phyloP scores from a whole-genome alignment of 1,140 invertebrate species.

The Lanistes nyassanus region DNA sequence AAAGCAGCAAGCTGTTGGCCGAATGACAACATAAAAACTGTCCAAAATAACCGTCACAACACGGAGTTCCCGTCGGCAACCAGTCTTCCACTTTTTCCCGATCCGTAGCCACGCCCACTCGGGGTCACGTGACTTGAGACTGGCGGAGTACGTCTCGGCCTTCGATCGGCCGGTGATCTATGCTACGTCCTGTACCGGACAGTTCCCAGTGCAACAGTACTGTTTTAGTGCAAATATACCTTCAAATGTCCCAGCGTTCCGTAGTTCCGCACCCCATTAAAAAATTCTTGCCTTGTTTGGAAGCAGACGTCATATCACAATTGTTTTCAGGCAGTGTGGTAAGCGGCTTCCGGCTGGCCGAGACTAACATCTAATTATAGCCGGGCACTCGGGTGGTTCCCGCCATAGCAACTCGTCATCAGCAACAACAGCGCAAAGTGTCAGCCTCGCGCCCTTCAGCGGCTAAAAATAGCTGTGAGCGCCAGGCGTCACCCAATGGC shows the following conservation, averaged over 20 bases:
- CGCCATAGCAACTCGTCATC: not conserved
- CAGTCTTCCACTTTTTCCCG: too few relatives aligned
- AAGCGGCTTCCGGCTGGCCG: not conserved
- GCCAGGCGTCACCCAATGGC: not conserved
- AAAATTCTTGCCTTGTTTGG: not conserved
- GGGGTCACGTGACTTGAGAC: not conserved
- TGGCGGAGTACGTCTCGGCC: not conserved
- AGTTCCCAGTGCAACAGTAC: not conserved
- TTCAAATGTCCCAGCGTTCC: not conserved
- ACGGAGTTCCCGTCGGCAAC: slow-evolving; percentile 1
- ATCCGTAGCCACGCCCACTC: not conserved
- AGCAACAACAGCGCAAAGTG: not conserved
- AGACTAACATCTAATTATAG: not conserved
- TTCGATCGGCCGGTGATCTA: not conserved
- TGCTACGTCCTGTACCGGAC: not conserved
- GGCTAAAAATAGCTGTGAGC: not conserved
- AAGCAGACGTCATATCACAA: not conserved
- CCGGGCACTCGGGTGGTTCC: not conserved
- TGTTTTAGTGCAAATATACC: not conserved
- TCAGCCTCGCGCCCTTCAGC: not conserved
- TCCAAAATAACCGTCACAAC: not conserved
- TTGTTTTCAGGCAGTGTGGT: not conserved
- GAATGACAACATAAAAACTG: slow-evolving; percentile 4
- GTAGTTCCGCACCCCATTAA: not conserved
- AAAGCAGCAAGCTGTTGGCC: too few relatives aligned